phyloP scores from a whole-genome alignment of 2,888 invertebrate species.

The Epistrophella euchroma region DNA sequence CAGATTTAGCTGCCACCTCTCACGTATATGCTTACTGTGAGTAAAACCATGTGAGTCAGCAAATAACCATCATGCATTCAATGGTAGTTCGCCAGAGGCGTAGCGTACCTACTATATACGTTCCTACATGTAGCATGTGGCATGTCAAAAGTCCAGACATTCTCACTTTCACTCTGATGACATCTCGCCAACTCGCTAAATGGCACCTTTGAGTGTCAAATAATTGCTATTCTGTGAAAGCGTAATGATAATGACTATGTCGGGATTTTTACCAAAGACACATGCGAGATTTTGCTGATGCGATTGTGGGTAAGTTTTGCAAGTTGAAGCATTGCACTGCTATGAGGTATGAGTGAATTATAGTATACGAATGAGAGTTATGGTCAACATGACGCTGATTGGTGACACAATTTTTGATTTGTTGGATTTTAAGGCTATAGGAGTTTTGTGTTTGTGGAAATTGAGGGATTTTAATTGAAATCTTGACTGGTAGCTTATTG shows the following conservation, averaged over 20 bases:
- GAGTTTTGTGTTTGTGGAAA: constrained; percentile 10
- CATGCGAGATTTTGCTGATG: constrained; percentile 54
- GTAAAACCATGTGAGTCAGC: constrained; percentile 14
- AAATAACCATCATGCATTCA: constrained; percentile 12
- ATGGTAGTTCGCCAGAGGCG: constrained; percentile 45
- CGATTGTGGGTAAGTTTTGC: constrained; percentile 31
- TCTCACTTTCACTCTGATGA: constrained; percentile 69
- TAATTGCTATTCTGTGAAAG: constrained; percentile 68
- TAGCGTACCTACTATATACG: not conserved
- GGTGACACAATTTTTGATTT: constrained; percentile 25
- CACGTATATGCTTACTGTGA: constrained; percentile 22
- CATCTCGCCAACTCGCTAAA: constrained; percentile 68
- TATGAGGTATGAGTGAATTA: not conserved
- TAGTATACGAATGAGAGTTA: constrained; percentile 7
- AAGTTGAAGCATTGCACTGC: constrained; percentile 9
- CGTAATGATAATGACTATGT: constrained; percentile 67
- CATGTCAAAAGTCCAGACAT: constrained; percentile 43
- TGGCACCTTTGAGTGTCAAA: constrained; percentile 68
- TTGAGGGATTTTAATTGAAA: constrained; percentile 5
- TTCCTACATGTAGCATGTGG: not conserved
- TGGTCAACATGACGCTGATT: constrained; percentile 13
- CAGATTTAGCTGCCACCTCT: constrained; percentile 54
- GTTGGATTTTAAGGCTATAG: not conserved
- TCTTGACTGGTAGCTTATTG: not conserved
- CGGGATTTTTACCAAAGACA: constrained; percentile 60